Conservation (phyloP, 1,140 invertebrate genomes). For the Leptinotarsa texana region DNA sequence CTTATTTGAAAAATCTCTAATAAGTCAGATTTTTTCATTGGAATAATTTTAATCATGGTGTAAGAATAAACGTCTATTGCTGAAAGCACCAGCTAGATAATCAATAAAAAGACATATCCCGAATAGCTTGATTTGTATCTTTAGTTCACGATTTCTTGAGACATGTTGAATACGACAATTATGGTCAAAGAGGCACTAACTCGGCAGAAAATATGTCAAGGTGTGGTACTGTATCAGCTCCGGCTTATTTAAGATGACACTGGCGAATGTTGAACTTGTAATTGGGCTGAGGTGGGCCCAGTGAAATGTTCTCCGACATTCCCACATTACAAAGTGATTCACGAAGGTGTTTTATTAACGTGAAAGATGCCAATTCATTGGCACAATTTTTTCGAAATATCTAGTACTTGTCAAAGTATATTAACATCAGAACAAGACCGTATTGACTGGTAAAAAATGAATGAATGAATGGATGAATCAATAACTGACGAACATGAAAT, state of each 20-base stretch:
- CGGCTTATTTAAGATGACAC: slow-evolving; percentile 36
- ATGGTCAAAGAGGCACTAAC: neutral
- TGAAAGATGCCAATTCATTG: slow-evolving; percentile 4
- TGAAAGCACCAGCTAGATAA: neutral
- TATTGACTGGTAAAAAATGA: no score
- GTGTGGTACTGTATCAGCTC: slow-evolving; percentile 36
- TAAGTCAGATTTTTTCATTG: no score
- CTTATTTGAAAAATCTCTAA: no score
- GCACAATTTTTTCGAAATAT: no score
- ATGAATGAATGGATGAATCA: no score
- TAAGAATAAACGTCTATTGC: no score
- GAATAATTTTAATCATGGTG: no score
- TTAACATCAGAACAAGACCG: no score
- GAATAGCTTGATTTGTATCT: slow-evolving; percentile 2
- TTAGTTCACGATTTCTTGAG: neutral
- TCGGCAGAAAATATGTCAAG: slow-evolving; percentile 22
- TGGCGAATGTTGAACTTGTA: slow-evolving; percentile 35
- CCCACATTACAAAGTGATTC: slow-evolving; percentile 28
- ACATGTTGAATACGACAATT: slow-evolving; percentile 3
- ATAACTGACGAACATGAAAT: no score
- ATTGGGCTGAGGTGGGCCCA: slow-evolving; percentile 38
- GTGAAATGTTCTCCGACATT: slow-evolving; percentile 35
- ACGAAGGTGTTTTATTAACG: slow-evolving; percentile 24
- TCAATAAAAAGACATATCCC: neutral
- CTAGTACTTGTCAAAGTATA: no score